Conservation (phyloP, 2,113 vertebrate genomes). For the Hippocampus comes region DNA sequence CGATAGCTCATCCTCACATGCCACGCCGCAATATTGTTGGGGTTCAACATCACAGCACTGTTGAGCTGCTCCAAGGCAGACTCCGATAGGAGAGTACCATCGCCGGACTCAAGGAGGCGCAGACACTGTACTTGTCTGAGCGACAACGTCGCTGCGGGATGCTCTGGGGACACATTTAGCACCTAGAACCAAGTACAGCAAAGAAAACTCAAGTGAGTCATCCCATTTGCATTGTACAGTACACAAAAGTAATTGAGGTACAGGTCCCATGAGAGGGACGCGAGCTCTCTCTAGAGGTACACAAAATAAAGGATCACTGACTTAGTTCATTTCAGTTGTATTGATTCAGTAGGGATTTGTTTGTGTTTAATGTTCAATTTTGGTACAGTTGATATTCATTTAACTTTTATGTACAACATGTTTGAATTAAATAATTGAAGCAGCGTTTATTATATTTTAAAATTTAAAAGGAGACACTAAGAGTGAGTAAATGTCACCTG, state of each 20-base stretch:
- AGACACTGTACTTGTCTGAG: constrained; percentile 89
- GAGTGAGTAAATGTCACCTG: constrained; percentile 72
- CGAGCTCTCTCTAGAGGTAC: no score
- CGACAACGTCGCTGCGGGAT: constrained; percentile 79
- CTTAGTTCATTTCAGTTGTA: no score
- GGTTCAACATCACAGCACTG: constrained; percentile 80
- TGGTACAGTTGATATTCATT: no score
- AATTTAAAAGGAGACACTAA: background rate
- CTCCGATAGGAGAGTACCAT: constrained; percentile 75
- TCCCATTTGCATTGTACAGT: background rate
- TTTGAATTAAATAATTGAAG: no score
- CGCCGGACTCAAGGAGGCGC: constrained; percentile 73
- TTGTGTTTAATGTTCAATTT: no score
- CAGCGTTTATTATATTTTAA: background rate
- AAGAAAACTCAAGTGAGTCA: background rate
- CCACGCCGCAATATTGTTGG: constrained; percentile 84
- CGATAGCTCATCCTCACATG: constrained; percentile 74
- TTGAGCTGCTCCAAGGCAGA: constrained; percentile 81
- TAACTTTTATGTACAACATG: no score
- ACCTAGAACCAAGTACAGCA: constrained; percentile 64
- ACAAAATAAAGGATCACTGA: no score
- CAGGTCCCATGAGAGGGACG: no score
- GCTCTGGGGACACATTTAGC: constrained; percentile 79
- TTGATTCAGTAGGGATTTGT: no score
- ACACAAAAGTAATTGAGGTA: background rate